Evolutionary conservation across 2,797 vertebrate species (phyloP).

Genomic region (Xenentodon cancila): DNA sequence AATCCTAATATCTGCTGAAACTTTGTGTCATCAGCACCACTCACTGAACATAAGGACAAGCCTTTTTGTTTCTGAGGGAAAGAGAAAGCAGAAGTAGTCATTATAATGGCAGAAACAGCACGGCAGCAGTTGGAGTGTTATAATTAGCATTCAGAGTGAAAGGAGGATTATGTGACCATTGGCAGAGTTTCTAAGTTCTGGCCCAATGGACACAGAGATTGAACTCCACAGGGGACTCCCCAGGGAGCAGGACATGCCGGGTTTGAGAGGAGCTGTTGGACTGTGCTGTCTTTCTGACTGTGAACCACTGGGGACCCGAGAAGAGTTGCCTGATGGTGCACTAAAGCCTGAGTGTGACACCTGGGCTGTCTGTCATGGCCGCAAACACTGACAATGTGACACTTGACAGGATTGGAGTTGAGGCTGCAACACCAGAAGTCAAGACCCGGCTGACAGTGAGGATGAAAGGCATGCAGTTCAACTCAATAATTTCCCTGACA

Average conservation of each 20-base stretch:
- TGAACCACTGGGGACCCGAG: conserved; percentile 77
- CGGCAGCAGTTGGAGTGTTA: conserved; percentile 42
- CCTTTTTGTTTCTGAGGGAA: conserved; percentile 12
- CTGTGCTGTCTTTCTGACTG: conserved; percentile 77
- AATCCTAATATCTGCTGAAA: background rate
- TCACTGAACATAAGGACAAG: conserved; percentile 9
- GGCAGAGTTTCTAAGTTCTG: conserved; percentile 75
- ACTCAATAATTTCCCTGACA: conserved; percentile 70
- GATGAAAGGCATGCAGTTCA: conserved; percentile 73
- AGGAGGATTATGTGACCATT: conserved; percentile 60
- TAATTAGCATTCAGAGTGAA: conserved; percentile 69
- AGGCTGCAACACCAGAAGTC: conserved; percentile 75
- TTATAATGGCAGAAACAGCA: conserved; percentile 30
- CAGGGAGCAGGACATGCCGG: conserved; percentile 65
- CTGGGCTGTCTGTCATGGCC: conserved; percentile 80
- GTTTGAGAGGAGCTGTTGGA: conserved; percentile 74
- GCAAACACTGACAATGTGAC: conserved; percentile 79
- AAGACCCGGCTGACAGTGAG: conserved; percentile 74
- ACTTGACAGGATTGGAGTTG: conserved; percentile 79
- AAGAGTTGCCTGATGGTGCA: conserved; percentile 79
- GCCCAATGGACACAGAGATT: conserved; percentile 75
- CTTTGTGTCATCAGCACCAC: conserved; percentile 7
- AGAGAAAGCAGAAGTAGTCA: conserved; percentile 17
- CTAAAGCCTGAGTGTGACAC: conserved; percentile 83
- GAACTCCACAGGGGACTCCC: conserved; percentile 71